phyloP scores from a whole-genome alignment of 2,888 invertebrate species.

The Priocnemis perturbator region DNA sequence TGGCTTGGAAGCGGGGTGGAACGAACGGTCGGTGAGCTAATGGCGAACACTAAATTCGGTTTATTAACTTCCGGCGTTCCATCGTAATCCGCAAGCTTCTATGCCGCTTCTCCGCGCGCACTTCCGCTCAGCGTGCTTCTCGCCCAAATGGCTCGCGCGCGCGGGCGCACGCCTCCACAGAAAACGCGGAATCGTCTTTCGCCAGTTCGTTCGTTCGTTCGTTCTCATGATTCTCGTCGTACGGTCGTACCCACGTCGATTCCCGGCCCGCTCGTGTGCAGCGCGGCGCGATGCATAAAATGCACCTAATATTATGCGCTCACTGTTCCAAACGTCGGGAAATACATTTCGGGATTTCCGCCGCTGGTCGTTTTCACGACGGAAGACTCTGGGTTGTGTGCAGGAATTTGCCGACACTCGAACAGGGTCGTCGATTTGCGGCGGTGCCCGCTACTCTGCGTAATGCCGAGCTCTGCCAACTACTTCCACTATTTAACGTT shows the following conservation, averaged over 20 bases:
- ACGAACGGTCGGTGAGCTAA: slow-evolving; percentile 44
- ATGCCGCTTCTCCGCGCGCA: slow-evolving; percentile 27
- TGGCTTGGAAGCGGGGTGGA: slow-evolving; percentile 14
- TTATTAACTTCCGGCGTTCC: slow-evolving; percentile 64
- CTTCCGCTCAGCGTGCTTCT: slow-evolving; percentile 49
- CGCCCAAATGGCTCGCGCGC: slow-evolving; percentile 52
- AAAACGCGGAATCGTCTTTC: slow-evolving; percentile 25
- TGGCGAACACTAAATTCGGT: slow-evolving; percentile 63
- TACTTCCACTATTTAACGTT: slow-evolving; percentile 20
- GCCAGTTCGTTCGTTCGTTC: background rate
- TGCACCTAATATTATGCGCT: slow-evolving; percentile 34
- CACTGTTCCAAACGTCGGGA: slow-evolving; percentile 20
- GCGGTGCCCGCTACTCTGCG: background rate
- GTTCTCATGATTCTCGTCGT: background rate
- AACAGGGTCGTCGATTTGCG: slow-evolving; percentile 9
- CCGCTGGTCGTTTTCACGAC: background rate
- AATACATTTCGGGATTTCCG: slow-evolving; percentile 32
- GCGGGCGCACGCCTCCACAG: slow-evolving; percentile 31
- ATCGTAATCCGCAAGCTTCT: slow-evolving; percentile 40
- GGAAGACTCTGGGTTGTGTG: too few relatives aligned
- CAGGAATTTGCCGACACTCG: background rate
- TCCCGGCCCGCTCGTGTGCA: slow-evolving; percentile 2
- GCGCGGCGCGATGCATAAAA: slow-evolving; percentile 28
- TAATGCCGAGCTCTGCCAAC: slow-evolving; percentile 15
- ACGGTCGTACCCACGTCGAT: slow-evolving; percentile 1